Base-by-base conservation (phyloP, 1,140 invertebrate species). In the Scaptomyza pallida region DNA sequence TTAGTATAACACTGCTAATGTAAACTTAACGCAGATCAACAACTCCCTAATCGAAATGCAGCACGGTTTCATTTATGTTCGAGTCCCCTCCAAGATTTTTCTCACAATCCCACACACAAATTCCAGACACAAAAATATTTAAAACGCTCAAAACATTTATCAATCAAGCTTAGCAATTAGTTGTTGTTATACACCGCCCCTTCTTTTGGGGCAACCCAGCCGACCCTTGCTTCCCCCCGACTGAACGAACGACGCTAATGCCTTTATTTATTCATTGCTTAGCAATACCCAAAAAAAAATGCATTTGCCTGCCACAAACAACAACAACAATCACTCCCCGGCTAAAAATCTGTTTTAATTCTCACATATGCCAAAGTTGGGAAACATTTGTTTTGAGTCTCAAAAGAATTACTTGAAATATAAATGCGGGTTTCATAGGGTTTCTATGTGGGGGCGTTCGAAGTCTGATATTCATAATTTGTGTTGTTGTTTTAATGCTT, bases 161-260 rank as follows among this genome's bases (percentile, higher is more conserved):
- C 65, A 54, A 63, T 63, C 43, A 63, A 63, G 43, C 59, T 69
- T 26, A 55, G 8, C 65, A 48, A 55, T 63, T 69, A 37, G 40
- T n/a, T 30, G 40, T 17, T 21, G 13, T 26, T 21, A 2, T 3
- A 44, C 10, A 13, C 40, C 15, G 4, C 16, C 10, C 15, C 23
- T 6, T 13, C 8, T 13, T 6, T 33, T 26, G 23, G 23, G 23
- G 23, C 23, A 3, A 3, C n/a, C n/a, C 23, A 26, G 0, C 21
- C 23, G 23, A 13, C 9, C 12, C 9, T 16, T 40, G n/a, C 54
- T 19, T 35, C 33, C 3, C 21, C 19, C n/a, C n/a, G 6, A 16
- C 12, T 10, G 15, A 23, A 15, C n/a, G n/a, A n/a, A n/a, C n/a
- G n/a, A 1, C 12, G 35, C 17, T 40, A 30, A 33, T 23, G 35